Percentiles rank a stretch among this genome's conserved stretches.
Conservation (phyloP, 2,888 invertebrate genomes). For the Alloscopus bannaensis region DNA sequence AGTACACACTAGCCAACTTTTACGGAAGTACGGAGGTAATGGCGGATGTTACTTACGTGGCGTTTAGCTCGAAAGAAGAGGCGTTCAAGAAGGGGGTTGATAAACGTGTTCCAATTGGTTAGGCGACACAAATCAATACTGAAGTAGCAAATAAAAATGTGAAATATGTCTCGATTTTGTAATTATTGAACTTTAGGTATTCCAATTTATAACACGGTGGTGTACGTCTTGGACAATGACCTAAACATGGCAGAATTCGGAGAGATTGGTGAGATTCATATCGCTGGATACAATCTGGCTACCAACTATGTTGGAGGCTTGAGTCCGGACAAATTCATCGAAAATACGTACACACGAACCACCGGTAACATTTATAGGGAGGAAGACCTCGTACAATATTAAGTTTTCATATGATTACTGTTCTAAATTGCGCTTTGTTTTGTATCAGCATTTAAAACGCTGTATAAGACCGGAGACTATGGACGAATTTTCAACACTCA, state of each 20-base stretch:
- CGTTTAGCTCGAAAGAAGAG: conserved; percentile 78
- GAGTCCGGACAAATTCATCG: conserved; percentile 71
- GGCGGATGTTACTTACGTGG: conserved; percentile 91
- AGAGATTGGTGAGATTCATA: conserved; percentile 75
- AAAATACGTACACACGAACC: conserved; percentile 60
- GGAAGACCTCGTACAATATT: too few species aligned
- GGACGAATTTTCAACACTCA: conserved; percentile 61
- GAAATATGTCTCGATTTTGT: too few species aligned
- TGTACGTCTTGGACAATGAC: conserved; percentile 85
- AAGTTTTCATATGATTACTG: too few species aligned
- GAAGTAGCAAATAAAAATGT: too few species aligned
- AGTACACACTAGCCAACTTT: conserved; percentile 84
- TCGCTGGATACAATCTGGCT: conserved; percentile 71
- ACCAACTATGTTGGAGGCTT: conserved; percentile 71
- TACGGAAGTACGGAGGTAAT: conserved; percentile 95
- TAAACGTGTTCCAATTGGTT: conserved; percentile 87
- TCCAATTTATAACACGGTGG: conserved; percentile 87
- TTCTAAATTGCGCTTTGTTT: neutral
- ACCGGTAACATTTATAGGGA: conserved; percentile 34
- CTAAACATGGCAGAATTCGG: conserved; percentile 84
- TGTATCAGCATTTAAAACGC: conserved; percentile 18
- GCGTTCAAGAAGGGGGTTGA: conserved; percentile 78
- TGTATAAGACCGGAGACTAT: conserved; percentile 70
- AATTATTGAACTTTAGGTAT: too few species aligned
- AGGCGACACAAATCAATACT: too few species aligned